Percentiles rank a stretch among this genome's conserved stretches.
These are phyloP conservation scores for Apis florea DNA, from an alignment of 1,140 invertebrate species.

Conservation along the genomic window DNA sequence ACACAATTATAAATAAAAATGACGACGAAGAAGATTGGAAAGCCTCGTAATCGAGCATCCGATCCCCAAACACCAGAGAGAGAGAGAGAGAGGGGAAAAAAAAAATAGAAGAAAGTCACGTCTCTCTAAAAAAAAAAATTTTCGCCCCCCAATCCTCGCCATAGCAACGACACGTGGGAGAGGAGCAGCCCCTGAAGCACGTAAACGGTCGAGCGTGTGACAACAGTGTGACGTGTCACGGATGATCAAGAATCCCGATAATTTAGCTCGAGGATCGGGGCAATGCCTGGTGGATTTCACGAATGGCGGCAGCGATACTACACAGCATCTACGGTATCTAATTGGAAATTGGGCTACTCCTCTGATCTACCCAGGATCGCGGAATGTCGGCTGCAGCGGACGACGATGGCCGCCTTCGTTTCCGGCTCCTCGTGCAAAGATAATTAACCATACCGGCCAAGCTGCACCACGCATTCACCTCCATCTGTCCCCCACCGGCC, in stretches of 20 bases:
- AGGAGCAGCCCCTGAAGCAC: neutral
- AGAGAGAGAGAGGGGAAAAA: too few relatives aligned
- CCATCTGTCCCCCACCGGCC: constrained; percentile 15
- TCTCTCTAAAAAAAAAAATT: too few relatives aligned
- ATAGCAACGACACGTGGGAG: too few relatives aligned
- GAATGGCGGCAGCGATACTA: constrained; percentile 23
- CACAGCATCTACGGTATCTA: constrained; percentile 42
- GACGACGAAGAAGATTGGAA: too few relatives aligned
- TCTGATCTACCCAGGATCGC: constrained; percentile 61
- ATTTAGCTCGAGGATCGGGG: neutral
- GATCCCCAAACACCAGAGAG: too few relatives aligned
- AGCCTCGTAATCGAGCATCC: too few relatives aligned
- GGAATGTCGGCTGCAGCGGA: constrained; percentile 31
- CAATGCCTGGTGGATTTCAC: neutral
- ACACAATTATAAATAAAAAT: too few relatives aligned
- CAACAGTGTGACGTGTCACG: neutral
- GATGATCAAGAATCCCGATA: constrained; percentile 1
- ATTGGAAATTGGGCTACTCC: constrained; percentile 41
- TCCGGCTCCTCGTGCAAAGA: constrained; percentile 62
- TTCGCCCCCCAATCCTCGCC: too few relatives aligned
- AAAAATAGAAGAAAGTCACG: too few relatives aligned
- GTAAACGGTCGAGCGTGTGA: neutral
- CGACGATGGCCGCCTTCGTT: constrained; percentile 43
- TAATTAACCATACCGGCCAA: constrained; percentile 64
- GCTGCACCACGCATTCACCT: constrained; percentile 56